These are phyloP conservation scores for Gryon sp. DNA, from an alignment of 1,140 invertebrate genomes.

Conservation along the genomic window DNA sequence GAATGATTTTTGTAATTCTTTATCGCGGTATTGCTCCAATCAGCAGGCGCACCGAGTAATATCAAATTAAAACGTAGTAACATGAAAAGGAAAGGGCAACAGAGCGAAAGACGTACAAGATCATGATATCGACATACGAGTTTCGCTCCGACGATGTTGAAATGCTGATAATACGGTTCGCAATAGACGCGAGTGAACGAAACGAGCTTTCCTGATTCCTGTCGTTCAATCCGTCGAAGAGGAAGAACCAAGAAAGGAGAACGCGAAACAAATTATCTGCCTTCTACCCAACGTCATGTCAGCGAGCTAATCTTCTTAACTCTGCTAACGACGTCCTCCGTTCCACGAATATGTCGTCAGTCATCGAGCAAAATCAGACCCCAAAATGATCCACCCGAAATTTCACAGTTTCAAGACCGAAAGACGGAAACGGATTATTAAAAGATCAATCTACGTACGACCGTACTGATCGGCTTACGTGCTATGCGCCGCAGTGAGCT, in stretches of 20 bases:
- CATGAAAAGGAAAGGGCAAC: conserved; percentile 48
- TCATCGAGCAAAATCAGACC: conserved; percentile 53
- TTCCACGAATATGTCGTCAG: conserved; percentile 56
- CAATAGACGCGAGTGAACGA: conserved; percentile 59
- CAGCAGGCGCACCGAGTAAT: conserved; percentile 27
- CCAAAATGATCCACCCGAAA: conserved; percentile 44
- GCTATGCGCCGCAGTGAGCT: conserved; percentile 32
- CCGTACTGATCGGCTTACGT: conserved; percentile 52
- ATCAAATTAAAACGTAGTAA: conserved; percentile 60
- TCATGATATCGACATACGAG: conserved; percentile 59
- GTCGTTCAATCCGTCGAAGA: conserved; percentile 60
- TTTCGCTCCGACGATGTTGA: conserved; percentile 52
- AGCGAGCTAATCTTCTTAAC: conserved; percentile 64
- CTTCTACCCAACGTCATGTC: conserved; percentile 60
- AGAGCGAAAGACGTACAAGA: conserved; percentile 50
- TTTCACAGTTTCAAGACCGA: conserved; percentile 60
- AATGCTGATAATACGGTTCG: conserved; percentile 59
- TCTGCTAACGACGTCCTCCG: conserved; percentile 43
- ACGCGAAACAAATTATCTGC: conserved; percentile 64
- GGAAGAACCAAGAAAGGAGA: conserved; percentile 59
- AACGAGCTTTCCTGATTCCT: conserved; percentile 63
- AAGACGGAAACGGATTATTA: conserved; percentile 64
- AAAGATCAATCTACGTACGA: conserved; percentile 61
- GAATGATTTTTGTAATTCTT: conserved; percentile 45
- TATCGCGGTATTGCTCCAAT: conserved; percentile 29